Evolutionary conservation across 2,113 vertebrate species (phyloP).

Genomic region (Pygoscelis antarcticus): DNA sequence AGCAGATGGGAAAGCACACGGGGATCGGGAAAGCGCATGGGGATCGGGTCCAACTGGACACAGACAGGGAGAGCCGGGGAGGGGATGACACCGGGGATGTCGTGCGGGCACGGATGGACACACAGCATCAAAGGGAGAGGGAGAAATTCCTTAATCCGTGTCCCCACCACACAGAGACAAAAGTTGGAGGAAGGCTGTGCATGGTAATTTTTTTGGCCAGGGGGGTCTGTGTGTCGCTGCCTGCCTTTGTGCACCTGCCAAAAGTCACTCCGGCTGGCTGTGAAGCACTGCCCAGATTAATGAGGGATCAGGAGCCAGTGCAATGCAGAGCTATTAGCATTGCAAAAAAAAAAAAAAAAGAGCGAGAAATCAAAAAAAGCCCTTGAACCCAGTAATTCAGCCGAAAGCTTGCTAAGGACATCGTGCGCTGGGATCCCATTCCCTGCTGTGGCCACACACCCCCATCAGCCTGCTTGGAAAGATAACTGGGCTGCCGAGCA

Average conservation of each 20-base stretch:
- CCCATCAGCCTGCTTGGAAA: background rate
- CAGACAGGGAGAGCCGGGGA: background rate
- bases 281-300: slow-evolving; percentile 59
- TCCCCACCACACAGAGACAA: slow-evolving; percentile 17
- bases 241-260: slow-evolving; percentile 69
- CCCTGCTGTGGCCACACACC: background rate
- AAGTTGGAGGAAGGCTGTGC: background rate
- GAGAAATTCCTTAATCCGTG: slow-evolving; percentile 12
- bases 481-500: background rate
- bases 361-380: background rate
- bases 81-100: background rate
- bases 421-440: background rate
- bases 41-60: background rate
- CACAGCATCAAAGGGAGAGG: slow-evolving; percentile 41
- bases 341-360: background rate
- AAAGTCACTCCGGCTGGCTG: slow-evolving; percentile 35
- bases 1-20: background rate
- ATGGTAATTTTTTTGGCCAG: background rate
- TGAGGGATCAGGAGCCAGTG: slow-evolving; percentile 61
- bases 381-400: background rate
- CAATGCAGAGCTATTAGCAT: slow-evolving; percentile 55
- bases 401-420: background rate
- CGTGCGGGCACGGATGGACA: background rate
- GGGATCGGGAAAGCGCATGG: background rate
- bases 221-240: background rate